Percentiles rank a stretch among this genome's conserved stretches.
Conservation (phyloP, 2,888 invertebrate genomes). For the Dexiosoma caninum region DNA sequence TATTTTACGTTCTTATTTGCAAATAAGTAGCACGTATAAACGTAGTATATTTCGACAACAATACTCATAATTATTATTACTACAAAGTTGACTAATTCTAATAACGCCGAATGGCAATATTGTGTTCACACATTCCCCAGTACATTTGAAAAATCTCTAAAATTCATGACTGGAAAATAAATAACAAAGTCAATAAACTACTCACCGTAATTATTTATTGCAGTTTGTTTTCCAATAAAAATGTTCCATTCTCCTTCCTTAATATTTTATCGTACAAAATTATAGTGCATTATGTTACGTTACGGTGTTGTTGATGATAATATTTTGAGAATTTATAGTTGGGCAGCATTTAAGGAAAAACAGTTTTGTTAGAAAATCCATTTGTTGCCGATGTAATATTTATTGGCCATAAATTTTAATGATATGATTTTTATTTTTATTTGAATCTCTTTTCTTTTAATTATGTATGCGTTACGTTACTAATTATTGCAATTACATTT, state of each 20-base stretch:
- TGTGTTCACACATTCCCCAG: no score
- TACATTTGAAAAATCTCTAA: no score
- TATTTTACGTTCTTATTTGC: no score
- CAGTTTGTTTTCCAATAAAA: background rate
- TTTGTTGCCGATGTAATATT: background rate
- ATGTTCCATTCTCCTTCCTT: background rate
- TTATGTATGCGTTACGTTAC: background rate
- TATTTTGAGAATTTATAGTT: background rate
- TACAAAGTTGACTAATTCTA: no score
- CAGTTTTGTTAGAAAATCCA: background rate
- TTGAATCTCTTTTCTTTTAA: constrained; percentile 1
- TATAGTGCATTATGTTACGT: background rate
- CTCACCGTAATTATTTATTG: constrained; percentile 23
- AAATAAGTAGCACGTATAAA: no score
- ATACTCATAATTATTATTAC: no score
- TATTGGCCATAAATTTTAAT: constrained; percentile 18
- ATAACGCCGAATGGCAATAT: no score
- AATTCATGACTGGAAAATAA: no score
- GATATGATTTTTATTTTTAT: background rate
- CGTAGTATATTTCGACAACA: no score
- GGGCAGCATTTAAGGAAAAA: background rate
- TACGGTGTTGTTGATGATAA: background rate
- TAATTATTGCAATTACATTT: constrained; percentile 22
- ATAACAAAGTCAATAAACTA: no score
- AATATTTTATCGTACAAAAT: background rate